Evolutionary conservation across 2,797 vertebrate species (phyloP), one percentile per base, ranked within the genome.

Genomic region (Halcyon chelicuti): DNA sequence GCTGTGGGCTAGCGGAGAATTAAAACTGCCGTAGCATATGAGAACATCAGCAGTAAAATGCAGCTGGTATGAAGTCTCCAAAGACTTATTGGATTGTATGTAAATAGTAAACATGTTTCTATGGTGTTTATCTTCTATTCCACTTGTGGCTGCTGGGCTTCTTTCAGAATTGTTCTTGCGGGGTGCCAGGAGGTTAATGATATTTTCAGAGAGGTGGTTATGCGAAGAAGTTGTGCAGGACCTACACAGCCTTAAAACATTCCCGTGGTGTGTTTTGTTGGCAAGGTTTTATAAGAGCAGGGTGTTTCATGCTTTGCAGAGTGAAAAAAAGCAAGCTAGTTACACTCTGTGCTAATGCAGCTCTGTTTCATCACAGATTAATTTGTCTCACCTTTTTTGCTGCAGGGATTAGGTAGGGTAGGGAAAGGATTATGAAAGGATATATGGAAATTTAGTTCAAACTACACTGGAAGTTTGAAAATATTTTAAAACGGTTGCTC

Each of bases 1-100:
- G 96, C 94, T 96, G 95, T 85, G 86, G 72, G 61, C 77, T 90
- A 91, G 55, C 86, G 80, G 85, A 81, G 82, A 90, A 96, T 94
- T 94, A 92, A 78, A 90, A 62, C 92, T 87, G 83, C 77, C 85
- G 90, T 93, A 94, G 85, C 70, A 4, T 88, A 78, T 85, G 83
- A 92, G 84, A 87, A 77, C 82, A 96, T 90, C 90, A 84, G 92
- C 86, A 89, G 71, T 77, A 94, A 93, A 97, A 96, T 79, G 88
- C 73, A 80, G 76, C 61, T 92, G 93, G 80, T 84, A 90, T 90
- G 94, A 96, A 71, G 54, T 71, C 88, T 96, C 80, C 31, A 46
- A 77, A 95, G 88, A 77, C 78, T 90, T 94, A 63, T 1, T 67
- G 90, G 91, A 76, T 88, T 96, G 94, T 68, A 58, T 75, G 88